Base-by-base conservation (phyloP, 35 echinoderm and acorn worm genomes). In the Apostichopus parvimensis region DNA sequence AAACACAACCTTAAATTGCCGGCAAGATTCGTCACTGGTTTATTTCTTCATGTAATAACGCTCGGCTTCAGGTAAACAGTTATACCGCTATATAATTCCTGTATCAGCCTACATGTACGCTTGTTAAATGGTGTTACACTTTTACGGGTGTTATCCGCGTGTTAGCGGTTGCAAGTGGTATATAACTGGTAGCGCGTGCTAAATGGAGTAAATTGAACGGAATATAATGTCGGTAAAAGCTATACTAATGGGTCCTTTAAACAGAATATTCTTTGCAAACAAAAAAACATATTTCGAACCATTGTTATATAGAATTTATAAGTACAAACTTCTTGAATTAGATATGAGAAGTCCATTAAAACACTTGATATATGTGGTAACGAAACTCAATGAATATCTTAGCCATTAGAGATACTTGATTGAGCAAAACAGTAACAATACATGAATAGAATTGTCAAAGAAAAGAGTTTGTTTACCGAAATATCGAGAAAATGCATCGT, bases 1-100 rank as follows among this genome's bases (percentile, higher is more conserved):
- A 61, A 12, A 61, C 34, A 61, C 7, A 61, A 61, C 8, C 58
- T 61, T 61, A 73, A 18, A 73, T 73, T 73, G 11, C 18, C 70
- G 13, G 10, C 70, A 73, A 21, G 70, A 15, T 73, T 73, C 70
- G 70, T 73, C 70, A 73, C 15, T 73, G 70, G 70, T 73, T 18
- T 73, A 73, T 73, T 73, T 45, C 34, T 45, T 45, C 34, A 45
- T 45, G 34, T 45, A 45, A 1, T 45, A 45, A 15, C 70, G 70
- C 70, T 73, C n/a, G 70, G 70, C n/a, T 73, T 73, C 70, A 73
- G 70, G 11, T 21, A 73, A 73, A 73, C 70, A 73, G 70, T 73
- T 66, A 66, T 73, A 6, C 70, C 70, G n/a, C n/a, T 73, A 15
- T 18, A 18, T 66, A 12, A 66, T 66, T 66, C 62, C 4, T 66